Base-by-base conservation (phyloP, 2,888 invertebrate species). In the Anagyrus pseudococci region DNA sequence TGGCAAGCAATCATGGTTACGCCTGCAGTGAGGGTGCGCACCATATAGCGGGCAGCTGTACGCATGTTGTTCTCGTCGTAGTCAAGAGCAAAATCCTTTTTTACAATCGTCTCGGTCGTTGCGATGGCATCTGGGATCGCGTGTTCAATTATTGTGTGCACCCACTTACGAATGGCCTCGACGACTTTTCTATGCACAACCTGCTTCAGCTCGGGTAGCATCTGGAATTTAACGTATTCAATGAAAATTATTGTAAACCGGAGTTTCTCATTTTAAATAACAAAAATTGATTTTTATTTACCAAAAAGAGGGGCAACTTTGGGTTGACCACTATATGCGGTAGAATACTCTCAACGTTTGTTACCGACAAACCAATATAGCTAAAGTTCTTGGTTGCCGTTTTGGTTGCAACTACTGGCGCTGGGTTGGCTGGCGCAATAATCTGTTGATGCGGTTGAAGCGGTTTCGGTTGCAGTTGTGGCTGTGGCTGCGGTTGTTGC, bases 1-100 rank as follows among this genome's bases (percentile, higher is more conserved):
- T 97, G 87, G 78, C 97, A 98, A 0, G 98, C 98, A 62, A 99
- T 98, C 92, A 99, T 95, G 4, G 98, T 96, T 94, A 99, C 96
- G 40, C 97, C 98, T 15, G 97, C 96, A 0, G 96, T 95, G 73
- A 98, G 84, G 82, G 96, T 94, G 20, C 97, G 87, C 73, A 96
- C 96, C 96, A 99, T 96, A 80, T 94, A 94, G 77, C 98, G 96
- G 0, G 97, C 95, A 3, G 97, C 96, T 0, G 89, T 88, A 17
- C 97, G 87, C 92, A 99, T 93, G 67, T 94, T 86, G 43, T 87
- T 88, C 82, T 99, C 98, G 72, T 99, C 98, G 0, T 94, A 91
- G 81, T 98, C 98, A 67, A 98, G 83, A 0, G 98, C 94, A 81
- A 98, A 99, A 81, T 99, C 99, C 78, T 98, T 99, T 63, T 96